These are phyloP conservation scores for Parapristionchus giblindavisi DNA, from an alignment of 2,888 invertebrate species.

Conservation along the genomic window DNA sequence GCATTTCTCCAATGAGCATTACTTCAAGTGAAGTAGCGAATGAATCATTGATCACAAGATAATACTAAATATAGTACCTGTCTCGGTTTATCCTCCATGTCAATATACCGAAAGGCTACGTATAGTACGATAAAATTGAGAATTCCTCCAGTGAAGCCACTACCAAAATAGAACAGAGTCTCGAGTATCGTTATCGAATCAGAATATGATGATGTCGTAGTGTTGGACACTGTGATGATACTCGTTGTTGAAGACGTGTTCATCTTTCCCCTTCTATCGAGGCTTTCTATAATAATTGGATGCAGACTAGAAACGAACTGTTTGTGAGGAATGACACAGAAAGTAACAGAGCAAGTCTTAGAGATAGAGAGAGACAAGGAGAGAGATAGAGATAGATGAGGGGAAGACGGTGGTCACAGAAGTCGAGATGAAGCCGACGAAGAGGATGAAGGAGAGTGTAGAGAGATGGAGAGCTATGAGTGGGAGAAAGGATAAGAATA, in stretches of 20 bases:
- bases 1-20: too few species aligned
- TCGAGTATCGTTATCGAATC: constrained; percentile 49
- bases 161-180: constrained; percentile 57
- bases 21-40: too few species aligned
- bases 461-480: not conserved
- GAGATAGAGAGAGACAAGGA: constrained; percentile 7
- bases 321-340: too few species aligned
- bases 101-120: constrained; percentile 64
- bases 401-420: not conserved
- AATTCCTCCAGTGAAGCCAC: constrained; percentile 60
- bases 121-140: constrained; percentile 63
- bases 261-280: too few species aligned
- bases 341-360: not conserved
- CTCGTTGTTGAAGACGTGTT: too few species aligned
- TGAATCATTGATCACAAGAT: too few species aligned
- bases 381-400: constrained; percentile 14
- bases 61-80: too few species aligned
- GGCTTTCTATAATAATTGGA: too few species aligned
- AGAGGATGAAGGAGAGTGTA: not conserved
- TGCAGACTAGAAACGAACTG: too few species aligned
- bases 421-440: not conserved
- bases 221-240: not conserved
- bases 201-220: not conserved
- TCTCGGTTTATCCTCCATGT: constrained; percentile 68
- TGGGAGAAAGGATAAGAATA: not conserved